These are phyloP conservation scores for Leptobrachium ailaonicum DNA, from an alignment of 2,113 vertebrate genomes.

Conservation along the genomic window DNA sequence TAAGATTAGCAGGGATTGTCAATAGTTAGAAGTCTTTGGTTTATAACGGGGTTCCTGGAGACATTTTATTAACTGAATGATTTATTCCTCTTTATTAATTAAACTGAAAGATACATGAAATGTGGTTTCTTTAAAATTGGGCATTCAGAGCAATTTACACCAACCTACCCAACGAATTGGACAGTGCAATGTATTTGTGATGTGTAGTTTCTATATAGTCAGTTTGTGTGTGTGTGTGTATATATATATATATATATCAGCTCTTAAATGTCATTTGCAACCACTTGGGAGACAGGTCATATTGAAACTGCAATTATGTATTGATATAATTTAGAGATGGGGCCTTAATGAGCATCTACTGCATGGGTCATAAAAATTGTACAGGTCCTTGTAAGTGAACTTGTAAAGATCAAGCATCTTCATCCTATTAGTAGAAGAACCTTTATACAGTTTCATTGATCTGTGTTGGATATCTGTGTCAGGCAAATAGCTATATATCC, in stretches of 20 bases:
- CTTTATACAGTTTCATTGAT: constrained; percentile 28
- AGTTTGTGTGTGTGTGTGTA: no score
- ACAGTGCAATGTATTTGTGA: no score
- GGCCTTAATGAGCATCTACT: constrained; percentile 12
- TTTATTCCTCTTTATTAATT: no score
- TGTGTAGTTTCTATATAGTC: no score
- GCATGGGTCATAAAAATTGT: not conserved
- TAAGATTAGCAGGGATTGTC: constrained; percentile 61
- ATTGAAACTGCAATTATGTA: not conserved
- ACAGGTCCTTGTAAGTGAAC: not conserved
- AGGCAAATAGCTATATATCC: constrained; percentile 5
- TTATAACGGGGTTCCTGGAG: constrained; percentile 54
- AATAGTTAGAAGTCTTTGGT: constrained; percentile 65
- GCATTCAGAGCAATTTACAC: no score
- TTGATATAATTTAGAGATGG: constrained; percentile 21
- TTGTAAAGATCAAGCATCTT: not conserved
- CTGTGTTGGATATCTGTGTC: constrained; percentile 1
- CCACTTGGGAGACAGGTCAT: constrained; percentile 6
- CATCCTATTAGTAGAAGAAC: constrained; percentile 6
- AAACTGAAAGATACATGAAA: no score
- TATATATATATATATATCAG: not conserved
- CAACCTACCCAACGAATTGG: no score
- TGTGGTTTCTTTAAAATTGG: not conserved
- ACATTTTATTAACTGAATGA: constrained; percentile 49
- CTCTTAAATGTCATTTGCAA: constrained; percentile 17